Base-by-base conservation (phyloP, 2,888 invertebrate species). In the Spilosoma lubricipeda region DNA sequence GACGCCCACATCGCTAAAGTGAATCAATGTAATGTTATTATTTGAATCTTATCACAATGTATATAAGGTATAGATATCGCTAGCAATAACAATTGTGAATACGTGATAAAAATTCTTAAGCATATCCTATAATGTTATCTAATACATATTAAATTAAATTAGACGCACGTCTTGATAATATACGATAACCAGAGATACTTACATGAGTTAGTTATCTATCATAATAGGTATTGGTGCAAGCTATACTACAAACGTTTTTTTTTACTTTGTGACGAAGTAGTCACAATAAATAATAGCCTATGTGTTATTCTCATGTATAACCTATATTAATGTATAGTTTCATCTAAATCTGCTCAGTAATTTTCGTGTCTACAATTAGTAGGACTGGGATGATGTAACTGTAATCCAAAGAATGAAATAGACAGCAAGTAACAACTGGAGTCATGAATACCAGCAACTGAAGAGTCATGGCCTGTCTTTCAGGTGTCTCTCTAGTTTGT, bases 81-180 rank as follows among this genome's bases (percentile, higher is more conserved):
- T 63, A 63, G 30, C 63, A 67, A 48, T 45, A 67, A 67, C 45
- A 30, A 67, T 20, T 67, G 67, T 45, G 4, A 45, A 27, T 30
- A 48, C 23, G 67, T 67, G 67, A 67, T 67, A 30, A 67, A 67
- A 67, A 48, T 30, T 48, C 45, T 23, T 7, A 67, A 48, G 20
- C 45, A 18, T 45, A 48, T 67, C 48, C 30, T 67, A 67, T 67
- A 30, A 67, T 45, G 42, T 69, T 69, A 69, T 20, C 56, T 56
- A 56, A 69, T 39, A 56, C 18, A 39, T 36, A 67, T 67, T 69
- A 52, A n/a, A 33, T n/a, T 69, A 52, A 69, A 52, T 36, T 69
- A 39, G 69, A 56, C 36, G 27, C 52, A 52, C 52, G 36, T 69
- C 56, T 69, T 39, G 69, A 69, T 56, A 52, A 56, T 30, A 33